These are phyloP conservation scores for Lithobates sylvaticus DNA, from an alignment of 2,797 vertebrate species.

Conservation along the genomic window DNA sequence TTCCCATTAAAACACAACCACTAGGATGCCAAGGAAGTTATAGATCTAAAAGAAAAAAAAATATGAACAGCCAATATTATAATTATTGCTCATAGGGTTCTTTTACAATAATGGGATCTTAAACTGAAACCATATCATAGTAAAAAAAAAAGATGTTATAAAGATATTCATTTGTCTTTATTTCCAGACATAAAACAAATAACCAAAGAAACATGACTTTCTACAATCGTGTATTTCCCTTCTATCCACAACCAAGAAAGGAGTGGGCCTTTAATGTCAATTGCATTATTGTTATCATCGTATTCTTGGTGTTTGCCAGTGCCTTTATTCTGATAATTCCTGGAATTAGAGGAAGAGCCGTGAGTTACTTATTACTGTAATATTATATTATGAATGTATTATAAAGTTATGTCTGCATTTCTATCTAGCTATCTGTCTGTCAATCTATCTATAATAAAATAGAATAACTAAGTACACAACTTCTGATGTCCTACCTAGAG, in stretches of 20 bases:
- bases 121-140: not conserved
- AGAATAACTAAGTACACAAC: not conserved
- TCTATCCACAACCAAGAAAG: constrained; percentile 84
- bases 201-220: constrained; percentile 83
- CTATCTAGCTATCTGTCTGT: not conserved
- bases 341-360: constrained; percentile 92
- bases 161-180: not conserved
- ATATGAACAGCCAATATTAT: too few relatives aligned
- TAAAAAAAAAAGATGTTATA: not conserved
- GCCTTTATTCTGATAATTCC: constrained; percentile 90
- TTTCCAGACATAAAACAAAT: not conserved
- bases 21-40: too few relatives aligned
- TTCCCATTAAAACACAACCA: too few relatives aligned
- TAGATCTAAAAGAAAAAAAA: too few relatives aligned
- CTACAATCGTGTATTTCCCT: constrained; percentile 86
- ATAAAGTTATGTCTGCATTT: not conserved
- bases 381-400: not conserved
- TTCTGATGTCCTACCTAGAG: too few relatives aligned
- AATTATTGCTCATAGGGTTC: too few relatives aligned
- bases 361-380: constrained; percentile 71
- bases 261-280: constrained; percentile 77
- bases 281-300: constrained; percentile 84
- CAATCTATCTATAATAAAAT: not conserved
- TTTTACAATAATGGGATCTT: not conserved
- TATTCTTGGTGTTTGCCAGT: constrained; percentile 82